A percentile compares a stretch with the other conserved stretches of the same genome.
Evolutionary conservation across 2,888 invertebrate genomes (phyloP).

Genomic region (Busseola fusca): DNA sequence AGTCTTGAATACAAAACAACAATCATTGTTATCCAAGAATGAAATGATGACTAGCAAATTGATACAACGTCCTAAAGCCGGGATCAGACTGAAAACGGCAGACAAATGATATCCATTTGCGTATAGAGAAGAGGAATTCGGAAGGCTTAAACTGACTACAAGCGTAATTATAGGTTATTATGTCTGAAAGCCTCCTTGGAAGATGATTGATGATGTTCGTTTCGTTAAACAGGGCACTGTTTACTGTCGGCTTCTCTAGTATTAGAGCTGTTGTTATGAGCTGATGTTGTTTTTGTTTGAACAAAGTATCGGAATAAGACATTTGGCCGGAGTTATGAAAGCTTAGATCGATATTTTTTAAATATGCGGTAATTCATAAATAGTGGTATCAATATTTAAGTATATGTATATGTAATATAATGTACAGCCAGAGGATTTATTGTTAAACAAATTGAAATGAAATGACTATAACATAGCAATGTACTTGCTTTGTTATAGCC

Average conservation of each 20-base stretch:
- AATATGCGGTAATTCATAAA: not conserved
- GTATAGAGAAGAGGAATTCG: conserved; percentile 63
- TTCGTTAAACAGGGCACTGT: conserved; percentile 55
- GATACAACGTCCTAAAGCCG: conserved; percentile 34
- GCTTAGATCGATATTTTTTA: not conserved
- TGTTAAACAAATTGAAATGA: too few species aligned
- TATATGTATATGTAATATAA: too few species aligned
- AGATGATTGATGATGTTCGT: conserved; percentile 67
- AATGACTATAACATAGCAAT: too few species aligned
- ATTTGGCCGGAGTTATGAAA: not conserved
- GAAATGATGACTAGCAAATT: conserved; percentile 44
- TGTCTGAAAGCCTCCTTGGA: conserved; percentile 64
- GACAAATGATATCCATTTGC: conserved; percentile 72
- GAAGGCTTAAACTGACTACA: conserved; percentile 68
- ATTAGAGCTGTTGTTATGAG: conserved; percentile 14
- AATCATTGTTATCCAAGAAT: conserved; percentile 20
- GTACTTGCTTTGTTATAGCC: not conserved
- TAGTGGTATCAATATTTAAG: not conserved
- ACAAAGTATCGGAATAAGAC: not conserved
- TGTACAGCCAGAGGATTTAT: too few species aligned
- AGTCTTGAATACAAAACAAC: conserved; percentile 9
- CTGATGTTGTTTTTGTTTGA: not conserved
- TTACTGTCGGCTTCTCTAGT: conserved; percentile 15
- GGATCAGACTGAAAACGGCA: conserved; percentile 55
- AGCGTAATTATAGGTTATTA: conserved; percentile 75